These are phyloP conservation scores for Zygogramma bicolorata DNA, from an alignment of 2,888 invertebrate species.

Conservation along the genomic window DNA sequence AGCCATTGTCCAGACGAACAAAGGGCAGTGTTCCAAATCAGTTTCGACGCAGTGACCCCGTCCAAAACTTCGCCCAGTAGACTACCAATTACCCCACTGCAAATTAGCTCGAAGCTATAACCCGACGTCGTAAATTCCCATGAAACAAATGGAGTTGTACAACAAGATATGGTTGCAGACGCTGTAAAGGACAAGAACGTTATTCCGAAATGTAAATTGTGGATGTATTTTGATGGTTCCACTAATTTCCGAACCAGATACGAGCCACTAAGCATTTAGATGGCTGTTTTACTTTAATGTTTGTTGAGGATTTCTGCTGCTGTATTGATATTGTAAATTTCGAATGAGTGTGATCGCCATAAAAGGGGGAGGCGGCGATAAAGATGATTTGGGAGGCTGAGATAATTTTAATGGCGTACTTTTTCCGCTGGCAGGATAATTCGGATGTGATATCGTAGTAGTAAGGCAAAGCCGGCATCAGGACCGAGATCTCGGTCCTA, in stretches of 20 bases:
- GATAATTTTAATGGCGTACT: conserved; percentile 15
- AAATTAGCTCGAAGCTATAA: conserved; percentile 18
- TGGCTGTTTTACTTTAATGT: conserved; percentile 56
- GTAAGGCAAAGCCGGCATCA: no score
- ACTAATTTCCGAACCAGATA: conserved; percentile 52
- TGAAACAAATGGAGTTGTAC: conserved; percentile 20
- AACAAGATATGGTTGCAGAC: conserved; percentile 23
- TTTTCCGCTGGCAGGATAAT: neutral
- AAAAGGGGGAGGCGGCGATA: conserved; percentile 2
- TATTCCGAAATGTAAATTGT: conserved; percentile 39
- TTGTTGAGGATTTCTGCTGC: conserved; percentile 52
- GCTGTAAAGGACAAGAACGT: conserved; percentile 14
- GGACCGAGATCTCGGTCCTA: no score
- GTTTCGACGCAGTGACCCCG: neutral
- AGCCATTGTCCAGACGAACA: neutral
- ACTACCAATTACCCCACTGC: neutral
- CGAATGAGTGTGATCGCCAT: conserved; percentile 10
- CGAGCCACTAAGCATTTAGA: conserved; percentile 53
- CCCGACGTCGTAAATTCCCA: conserved; percentile 18
- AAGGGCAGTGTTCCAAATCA: neutral
- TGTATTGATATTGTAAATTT: conserved; percentile 36
- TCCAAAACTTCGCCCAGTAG: neutral
- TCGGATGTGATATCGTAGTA: neutral
- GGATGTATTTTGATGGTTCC: conserved; percentile 40
- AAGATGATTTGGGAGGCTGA: conserved; percentile 21